Conservation (phyloP, 2,113 vertebrate species). For the Semnornis frantzii region DNA sequence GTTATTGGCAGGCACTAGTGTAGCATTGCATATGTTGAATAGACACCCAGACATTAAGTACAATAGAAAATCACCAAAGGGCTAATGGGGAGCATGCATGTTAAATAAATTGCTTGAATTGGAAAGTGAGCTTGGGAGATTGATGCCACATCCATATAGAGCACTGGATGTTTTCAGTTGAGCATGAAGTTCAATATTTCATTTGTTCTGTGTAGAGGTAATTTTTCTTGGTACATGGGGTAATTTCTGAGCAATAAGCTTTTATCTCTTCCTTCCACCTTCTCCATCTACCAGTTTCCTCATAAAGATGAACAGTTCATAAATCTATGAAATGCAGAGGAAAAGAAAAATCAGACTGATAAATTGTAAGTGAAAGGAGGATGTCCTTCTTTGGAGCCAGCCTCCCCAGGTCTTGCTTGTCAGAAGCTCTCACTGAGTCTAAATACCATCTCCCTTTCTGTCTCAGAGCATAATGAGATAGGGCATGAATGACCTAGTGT, state of each 20-base stretch:
- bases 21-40: neutral
- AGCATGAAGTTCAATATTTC: neutral
- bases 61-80: neutral
- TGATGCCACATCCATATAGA: neutral
- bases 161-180: neutral
- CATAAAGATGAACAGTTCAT: neutral
- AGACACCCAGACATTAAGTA: neutral
- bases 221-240: neutral
- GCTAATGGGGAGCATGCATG: neutral
- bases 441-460: neutral
- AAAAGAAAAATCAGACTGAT: neutral
- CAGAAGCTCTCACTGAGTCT: neutral
- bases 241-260: neutral
- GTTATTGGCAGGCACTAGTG: neutral
- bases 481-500: neutral
- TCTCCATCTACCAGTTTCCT: neutral
- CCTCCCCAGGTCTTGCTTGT: neutral
- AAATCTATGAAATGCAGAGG: neutral
- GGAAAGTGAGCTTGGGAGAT: neutral
- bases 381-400: neutral
- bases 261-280: neutral
- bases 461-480: neutral
- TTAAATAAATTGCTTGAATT: neutral
- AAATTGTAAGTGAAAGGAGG: neutral
- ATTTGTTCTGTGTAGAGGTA: accelerated